phyloP scores from a whole-genome alignment of 2,797 vertebrate species.

The Bufotes viridis region DNA sequence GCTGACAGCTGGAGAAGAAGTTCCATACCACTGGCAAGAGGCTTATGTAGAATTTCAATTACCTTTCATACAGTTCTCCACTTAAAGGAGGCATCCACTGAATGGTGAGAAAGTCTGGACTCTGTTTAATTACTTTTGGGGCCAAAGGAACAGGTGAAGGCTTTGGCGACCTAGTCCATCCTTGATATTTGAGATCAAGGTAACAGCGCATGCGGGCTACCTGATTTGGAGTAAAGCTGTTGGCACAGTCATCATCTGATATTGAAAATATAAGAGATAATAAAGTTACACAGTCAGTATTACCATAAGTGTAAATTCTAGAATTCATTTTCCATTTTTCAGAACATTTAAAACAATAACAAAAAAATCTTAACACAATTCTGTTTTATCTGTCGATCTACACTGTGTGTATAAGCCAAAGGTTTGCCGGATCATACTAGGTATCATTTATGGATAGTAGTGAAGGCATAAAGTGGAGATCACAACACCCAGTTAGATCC shows the following conservation, averaged over 20 bases:
- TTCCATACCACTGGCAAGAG: background rate
- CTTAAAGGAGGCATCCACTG: conserved; percentile 90
- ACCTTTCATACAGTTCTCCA: conserved; percentile 89
- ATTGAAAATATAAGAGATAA: conserved; percentile 24
- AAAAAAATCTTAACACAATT: background rate
- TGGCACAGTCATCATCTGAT: conserved; percentile 93
- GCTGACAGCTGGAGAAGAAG: background rate
- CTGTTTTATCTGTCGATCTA: background rate
- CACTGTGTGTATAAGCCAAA: background rate
- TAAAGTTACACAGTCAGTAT: background rate
- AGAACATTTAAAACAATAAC: background rate
- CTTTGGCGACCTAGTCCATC: conserved; percentile 82
- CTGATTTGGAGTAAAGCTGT: conserved; percentile 95
- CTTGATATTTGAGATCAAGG: conserved; percentile 91
- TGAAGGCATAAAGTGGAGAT: too few relatives aligned
- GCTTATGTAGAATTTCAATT: background rate
- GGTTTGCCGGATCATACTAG: background rate
- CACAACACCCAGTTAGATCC: too few relatives aligned
- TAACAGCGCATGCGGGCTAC: conserved; percentile 98
- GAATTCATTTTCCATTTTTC: background rate
- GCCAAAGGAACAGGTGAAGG: conserved; percentile 85
- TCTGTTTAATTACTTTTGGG: conserved; percentile 84
- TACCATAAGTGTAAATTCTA: background rate
- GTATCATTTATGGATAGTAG: background rate
- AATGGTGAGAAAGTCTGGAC: conserved; percentile 81